Evolutionary conservation across 2,113 vertebrate species (phyloP), one percentile per base, ranked within the genome.

Genomic region (Notarius lentiginosus): DNA sequence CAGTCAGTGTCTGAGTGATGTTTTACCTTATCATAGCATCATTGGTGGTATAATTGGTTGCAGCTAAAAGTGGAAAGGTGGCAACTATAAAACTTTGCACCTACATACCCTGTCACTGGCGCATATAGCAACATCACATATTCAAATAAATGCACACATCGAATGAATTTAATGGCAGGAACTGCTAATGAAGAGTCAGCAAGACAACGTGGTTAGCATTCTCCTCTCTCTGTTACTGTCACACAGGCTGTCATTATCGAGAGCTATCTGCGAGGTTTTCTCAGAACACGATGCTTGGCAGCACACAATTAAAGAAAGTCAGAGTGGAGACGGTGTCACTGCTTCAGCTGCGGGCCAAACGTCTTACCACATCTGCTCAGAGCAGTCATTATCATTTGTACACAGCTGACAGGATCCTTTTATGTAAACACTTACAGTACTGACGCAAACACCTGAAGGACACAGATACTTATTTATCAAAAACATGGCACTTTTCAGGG

Each of bases 251-350:
- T 47, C 70, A 73, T 73, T 73, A 73, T 41, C 41, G 30, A 73
- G 47, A 73, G 70, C 15, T 47, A 73, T 73, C 30, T 73, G 34
- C 70, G 18, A 7, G 17, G 2, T 20, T 24, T 5, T 75, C 47
- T 24, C 8, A 12, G 3, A 51, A 10, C 18, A 24, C 1, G 9
- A 75, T 75, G 72, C 20, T 24, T 49, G 47, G 22, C 18, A 51
- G 72, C 47, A 75, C 72, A 51, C 72, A 75, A 51, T 75, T 51
- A 51, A 22, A 75, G 47, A 51, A 76, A 76, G 73, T 76, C 73
- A 53, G 47, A 14, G 27, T 11, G 30, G 27, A 68, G 41, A 41
- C 79, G 12, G 9, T 4, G 2, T 41, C 2, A 60, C 55, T 34
- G 53, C 17, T 60, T 80, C 55, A 80, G 53, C 55, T 58, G 15